Conservation (phyloP, 2,797 vertebrate genomes). For the Agapornis canus region DNA sequence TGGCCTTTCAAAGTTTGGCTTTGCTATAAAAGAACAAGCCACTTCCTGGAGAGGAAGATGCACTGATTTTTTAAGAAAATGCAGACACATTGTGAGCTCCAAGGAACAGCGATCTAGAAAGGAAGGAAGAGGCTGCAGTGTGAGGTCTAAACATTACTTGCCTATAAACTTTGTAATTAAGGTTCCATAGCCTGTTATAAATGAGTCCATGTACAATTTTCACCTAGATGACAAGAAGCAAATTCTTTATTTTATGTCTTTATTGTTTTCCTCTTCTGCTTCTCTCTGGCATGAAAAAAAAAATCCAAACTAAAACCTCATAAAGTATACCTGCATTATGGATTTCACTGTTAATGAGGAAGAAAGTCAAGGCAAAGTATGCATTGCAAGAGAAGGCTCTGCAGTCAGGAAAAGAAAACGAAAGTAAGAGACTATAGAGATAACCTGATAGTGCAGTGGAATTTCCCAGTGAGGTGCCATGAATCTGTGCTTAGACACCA, state of each 20-base stretch:
- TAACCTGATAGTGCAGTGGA: not conserved
- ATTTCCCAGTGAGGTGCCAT: not conserved
- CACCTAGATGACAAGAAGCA: constrained; percentile 8
- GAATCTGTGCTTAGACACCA: not conserved
- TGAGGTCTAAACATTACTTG: constrained; percentile 43
- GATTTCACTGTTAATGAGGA: not conserved
- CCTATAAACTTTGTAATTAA: constrained; percentile 27
- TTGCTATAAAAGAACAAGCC: constrained; percentile 63
- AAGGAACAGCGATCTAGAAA: constrained; percentile 19
- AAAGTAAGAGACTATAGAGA: not conserved
- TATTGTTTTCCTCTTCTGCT: constrained; percentile 7
- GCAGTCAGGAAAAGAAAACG: not conserved
- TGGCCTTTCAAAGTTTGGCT: constrained; percentile 57
- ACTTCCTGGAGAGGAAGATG: constrained; percentile 61
- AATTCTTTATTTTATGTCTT: constrained; percentile 26
- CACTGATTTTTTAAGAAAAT: constrained; percentile 61
- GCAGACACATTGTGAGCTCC: constrained; percentile 49
- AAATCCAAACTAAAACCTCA: not conserved
- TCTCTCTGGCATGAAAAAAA: not conserved
- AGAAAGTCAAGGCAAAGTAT: not conserved
- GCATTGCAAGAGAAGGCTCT: not conserved
- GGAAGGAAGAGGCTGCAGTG: constrained; percentile 34
- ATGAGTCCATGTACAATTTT: constrained; percentile 1
- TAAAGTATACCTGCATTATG: not conserved
- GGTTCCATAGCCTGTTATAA: constrained; percentile 10